phyloP scores from a whole-genome alignment of 2,797 vertebrate species.

The Alosa sapidissima region DNA sequence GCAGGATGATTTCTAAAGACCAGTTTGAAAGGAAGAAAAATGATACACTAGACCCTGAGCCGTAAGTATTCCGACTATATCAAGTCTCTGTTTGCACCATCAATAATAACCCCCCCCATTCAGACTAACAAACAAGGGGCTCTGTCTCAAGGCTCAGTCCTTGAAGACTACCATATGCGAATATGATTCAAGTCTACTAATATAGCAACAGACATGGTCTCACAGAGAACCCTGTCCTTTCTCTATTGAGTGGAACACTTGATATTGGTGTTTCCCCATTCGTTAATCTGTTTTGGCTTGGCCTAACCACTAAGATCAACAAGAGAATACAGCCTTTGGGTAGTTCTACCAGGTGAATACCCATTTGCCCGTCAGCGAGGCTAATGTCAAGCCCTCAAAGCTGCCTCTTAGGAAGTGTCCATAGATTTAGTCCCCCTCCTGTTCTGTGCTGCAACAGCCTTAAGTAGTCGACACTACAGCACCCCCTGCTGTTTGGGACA shows the following conservation, averaged over 20 bases:
- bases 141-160: not conserved
- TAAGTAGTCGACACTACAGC: not conserved
- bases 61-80: slow-evolving; percentile 80
- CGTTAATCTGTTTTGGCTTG: not conserved
- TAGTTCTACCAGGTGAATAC: not conserved
- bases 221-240: not conserved
- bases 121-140: not conserved
- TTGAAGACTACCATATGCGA: not conserved
- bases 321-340: not conserved
- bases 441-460: not conserved
- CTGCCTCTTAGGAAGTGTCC: not conserved
- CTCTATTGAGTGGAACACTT: no score
- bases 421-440: not conserved
- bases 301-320: not conserved
- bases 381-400: not conserved
- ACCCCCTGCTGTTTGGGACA: not conserved
- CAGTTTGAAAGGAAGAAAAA: slow-evolving; percentile 99
- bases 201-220: not conserved
- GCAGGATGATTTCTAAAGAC: slow-evolving; percentile 97
- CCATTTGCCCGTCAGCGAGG: not conserved
- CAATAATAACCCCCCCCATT: not conserved
- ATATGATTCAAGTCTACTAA: not conserved
- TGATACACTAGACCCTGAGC: slow-evolving; percentile 94
- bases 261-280: no score
- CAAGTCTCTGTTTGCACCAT: not conserved